Evolutionary conservation across 1,140 invertebrate genomes (phyloP).

Genomic region (Drosophila pallidifrons): DNA sequence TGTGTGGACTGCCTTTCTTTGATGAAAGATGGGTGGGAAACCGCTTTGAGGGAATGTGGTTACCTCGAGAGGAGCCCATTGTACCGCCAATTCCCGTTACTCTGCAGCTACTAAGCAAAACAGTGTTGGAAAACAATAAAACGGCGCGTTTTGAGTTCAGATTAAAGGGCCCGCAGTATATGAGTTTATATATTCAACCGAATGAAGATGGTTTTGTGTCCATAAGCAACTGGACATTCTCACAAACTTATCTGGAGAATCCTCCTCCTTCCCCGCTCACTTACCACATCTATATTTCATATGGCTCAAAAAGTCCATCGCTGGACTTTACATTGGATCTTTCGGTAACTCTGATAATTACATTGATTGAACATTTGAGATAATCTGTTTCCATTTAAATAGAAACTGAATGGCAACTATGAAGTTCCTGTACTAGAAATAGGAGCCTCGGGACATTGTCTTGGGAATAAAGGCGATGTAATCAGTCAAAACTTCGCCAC

Average conservation of each 20-base stretch:
- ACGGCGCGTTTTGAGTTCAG: constrained; percentile 8
- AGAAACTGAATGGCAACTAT: constrained; percentile 80
- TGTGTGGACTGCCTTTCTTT: constrained; percentile 90
- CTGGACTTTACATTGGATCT: constrained; percentile 87
- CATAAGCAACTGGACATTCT: constrained; percentile 33
- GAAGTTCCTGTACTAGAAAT: constrained; percentile 40
- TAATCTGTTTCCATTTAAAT: constrained; percentile 62
- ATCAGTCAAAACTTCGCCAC: constrained; percentile 14
- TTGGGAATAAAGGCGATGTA: constrained; percentile 22
- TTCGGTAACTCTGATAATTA: not conserved
- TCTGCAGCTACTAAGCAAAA: constrained; percentile 32
- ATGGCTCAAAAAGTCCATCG: constrained; percentile 84
- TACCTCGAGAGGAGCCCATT: constrained; percentile 33
- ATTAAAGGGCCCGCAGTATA: constrained; percentile 17
- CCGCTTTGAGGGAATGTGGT: constrained; percentile 33
- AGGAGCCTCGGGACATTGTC: constrained; percentile 20
- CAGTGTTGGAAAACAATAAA: constrained; percentile 11
- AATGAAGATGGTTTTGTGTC: constrained; percentile 22
- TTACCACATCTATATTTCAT: constrained; percentile 36
- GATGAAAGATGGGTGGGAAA: constrained; percentile 85
- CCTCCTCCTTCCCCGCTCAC: constrained; percentile 12
- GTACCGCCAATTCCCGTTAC: not conserved
- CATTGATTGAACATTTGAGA: not conserved
- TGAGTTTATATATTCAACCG: constrained; percentile 10
- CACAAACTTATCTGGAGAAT: constrained; percentile 7